Evolutionary conservation across 2,888 invertebrate species (phyloP), one percentile per base, ranked within the genome.

Genomic region (Apamea anceps): DNA sequence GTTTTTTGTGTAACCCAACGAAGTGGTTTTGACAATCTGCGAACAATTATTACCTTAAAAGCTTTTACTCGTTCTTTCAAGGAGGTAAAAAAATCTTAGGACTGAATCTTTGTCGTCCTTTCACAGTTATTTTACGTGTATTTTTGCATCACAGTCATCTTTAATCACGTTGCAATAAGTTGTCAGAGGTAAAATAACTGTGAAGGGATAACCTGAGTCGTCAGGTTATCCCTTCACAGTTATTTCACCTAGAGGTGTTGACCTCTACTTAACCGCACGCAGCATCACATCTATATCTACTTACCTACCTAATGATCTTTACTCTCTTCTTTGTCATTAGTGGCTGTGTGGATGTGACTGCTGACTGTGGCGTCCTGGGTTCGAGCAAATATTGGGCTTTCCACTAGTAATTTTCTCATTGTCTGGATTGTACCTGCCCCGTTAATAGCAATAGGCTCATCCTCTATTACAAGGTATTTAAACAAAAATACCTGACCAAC

Each of bases 1-100:
- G 94, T 96, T 89, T 96, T 96, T 85, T 96, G 96, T 8, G 95
- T 93, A 4, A 93, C 95, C 96, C 96, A 96, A 8, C 96, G 95
- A n/a, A 96, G 88, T 4, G 96, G 96, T 88, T 96, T 96, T 32
- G 96, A 92, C 86, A 96, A 92, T 85, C 96, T 96, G 91, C 37
- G 80, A 75, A 45, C 7, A 81, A 42, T 13, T 21, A 25, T 28
- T n/a, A 12, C 25, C 1, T 25, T 0, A n/a, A 28, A 32, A 13
- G 32, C 25, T 32, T 28, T 68, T 32, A 70, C 48, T 48, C 25
- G 25, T 32, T 51, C 25, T 25, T 8, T 51, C 48, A 51, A 51
- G 13, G 5, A 13, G 21, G 12, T 21, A 28, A 48, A 48, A 48
- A 48, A 67, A 28, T 1, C 12, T 28, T 12, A 28, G 6, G 2